Percentiles rank a stretch among this genome's conserved stretches.
phyloP scores from a whole-genome alignment of 2,797 vertebrate genomes.

The Rhyacichthys aspro region DNA sequence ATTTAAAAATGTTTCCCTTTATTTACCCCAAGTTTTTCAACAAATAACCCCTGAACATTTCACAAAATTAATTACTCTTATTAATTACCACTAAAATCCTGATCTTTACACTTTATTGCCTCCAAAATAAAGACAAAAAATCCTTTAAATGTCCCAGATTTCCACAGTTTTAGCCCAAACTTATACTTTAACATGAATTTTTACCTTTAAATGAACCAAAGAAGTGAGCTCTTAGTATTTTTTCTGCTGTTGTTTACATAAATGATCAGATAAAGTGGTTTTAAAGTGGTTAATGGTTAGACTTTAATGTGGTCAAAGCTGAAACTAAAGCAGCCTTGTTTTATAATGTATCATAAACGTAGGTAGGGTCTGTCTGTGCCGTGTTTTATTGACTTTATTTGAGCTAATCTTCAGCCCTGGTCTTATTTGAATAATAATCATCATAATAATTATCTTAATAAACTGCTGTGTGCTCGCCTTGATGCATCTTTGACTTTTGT shows the following conservation, averaged over 20 bases:
- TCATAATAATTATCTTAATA: constrained; percentile 19
- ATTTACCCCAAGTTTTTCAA: no score
- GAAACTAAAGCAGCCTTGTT: background rate
- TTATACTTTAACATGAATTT: no score
- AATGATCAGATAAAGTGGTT: no score
- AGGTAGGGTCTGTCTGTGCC: background rate
- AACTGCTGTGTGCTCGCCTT: constrained; percentile 34
- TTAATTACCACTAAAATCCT: no score
- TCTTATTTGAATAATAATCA: background rate
- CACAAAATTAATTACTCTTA: no score
- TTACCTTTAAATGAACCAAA: background rate
- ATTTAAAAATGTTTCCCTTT: no score
- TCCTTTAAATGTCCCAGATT: no score
- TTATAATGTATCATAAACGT: constrained; percentile 1
- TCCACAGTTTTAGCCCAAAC: no score
- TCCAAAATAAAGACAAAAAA: no score
- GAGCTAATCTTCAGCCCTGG: background rate
- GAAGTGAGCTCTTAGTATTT: background rate
- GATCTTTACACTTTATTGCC: no score
- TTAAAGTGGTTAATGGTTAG: background rate
- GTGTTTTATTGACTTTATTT: background rate
- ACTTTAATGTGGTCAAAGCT: background rate
- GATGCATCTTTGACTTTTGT: constrained; percentile 43
- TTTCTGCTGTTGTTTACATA: background rate
- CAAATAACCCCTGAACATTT: no score